These are phyloP conservation scores for Lithosia quadra DNA, from an alignment of 2,888 invertebrate genomes.

Conservation along the genomic window DNA sequence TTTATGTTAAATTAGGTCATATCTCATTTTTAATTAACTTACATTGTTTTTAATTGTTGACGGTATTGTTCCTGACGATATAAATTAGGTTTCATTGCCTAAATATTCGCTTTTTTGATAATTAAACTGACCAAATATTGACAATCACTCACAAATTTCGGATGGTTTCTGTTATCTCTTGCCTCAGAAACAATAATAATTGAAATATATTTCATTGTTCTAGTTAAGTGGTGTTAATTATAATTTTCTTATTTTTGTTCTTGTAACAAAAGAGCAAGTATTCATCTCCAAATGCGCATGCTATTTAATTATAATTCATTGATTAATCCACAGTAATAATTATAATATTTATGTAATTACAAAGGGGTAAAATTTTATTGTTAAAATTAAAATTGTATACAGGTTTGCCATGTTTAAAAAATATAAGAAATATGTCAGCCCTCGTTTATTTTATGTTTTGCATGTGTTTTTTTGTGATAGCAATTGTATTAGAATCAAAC, in stretches of 20 bases:
- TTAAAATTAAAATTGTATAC: not conserved
- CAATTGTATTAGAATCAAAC: not conserved
- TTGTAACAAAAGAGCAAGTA: not conserved
- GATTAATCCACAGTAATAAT: no score
- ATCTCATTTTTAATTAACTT: not conserved
- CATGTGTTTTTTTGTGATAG: not conserved
- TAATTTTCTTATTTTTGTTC: no score
- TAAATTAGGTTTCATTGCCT: not conserved
- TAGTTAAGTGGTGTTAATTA: no score
- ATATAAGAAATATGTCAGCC: not conserved
- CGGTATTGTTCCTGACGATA: not conserved
- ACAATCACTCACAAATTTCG: no score
- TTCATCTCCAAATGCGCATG: not conserved
- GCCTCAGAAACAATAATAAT: no score
- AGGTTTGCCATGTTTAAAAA: not conserved
- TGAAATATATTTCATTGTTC: no score
- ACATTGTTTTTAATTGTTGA: not conserved
- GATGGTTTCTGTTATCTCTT: no score
- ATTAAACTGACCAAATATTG: no score
- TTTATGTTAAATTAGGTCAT: slow-evolving; percentile 1
- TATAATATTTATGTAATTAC: no score
- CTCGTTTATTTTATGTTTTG: not conserved
- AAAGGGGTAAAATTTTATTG: no score
- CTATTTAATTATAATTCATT: no score
- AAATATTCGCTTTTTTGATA: not conserved